A percentile compares a stretch with the other conserved stretches of the same genome.
Conservation (phyloP, 2,113 vertebrate species). For the Entomyzon cyanotis region DNA sequence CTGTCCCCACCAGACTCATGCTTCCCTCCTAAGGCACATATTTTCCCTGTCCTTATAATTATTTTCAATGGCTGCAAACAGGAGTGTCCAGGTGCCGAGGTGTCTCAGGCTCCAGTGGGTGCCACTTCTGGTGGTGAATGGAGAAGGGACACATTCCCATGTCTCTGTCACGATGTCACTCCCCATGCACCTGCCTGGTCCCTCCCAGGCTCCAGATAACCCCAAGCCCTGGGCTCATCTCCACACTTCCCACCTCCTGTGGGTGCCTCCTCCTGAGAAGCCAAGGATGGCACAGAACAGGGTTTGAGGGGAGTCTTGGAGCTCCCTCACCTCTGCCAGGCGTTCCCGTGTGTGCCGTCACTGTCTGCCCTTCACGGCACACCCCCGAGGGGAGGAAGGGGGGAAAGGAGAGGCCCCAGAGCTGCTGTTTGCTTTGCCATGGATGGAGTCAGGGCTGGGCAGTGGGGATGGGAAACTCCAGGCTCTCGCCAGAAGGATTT, state of each 20-base stretch:
- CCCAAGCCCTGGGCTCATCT: background rate
- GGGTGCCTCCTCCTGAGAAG: rapidly evolving
- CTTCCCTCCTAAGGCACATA: background rate
- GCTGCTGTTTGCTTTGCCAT: background rate
- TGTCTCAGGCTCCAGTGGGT: background rate
- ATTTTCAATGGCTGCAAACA: background rate
- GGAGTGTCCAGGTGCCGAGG: background rate
- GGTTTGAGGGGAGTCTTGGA: background rate
- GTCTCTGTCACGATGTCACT: background rate
- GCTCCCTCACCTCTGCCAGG: background rate
- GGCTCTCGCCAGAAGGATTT: background rate
- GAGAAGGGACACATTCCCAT: background rate
- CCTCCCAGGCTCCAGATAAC: rapidly evolving
- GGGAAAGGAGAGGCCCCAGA: background rate
- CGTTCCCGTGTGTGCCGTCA: rapidly evolving
- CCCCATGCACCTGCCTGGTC: rapidly evolving
- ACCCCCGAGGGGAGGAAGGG: background rate
- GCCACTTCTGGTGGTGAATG: background rate
- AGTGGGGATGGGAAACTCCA: background rate
- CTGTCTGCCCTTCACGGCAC: background rate
- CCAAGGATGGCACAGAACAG: background rate
- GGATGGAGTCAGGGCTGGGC: background rate
- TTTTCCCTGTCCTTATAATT: background rate
- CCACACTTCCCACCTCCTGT: background rate
- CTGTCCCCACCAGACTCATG: background rate